Conservation (phyloP, 2,797 vertebrate species). For the Fringilla coelebs region DNA sequence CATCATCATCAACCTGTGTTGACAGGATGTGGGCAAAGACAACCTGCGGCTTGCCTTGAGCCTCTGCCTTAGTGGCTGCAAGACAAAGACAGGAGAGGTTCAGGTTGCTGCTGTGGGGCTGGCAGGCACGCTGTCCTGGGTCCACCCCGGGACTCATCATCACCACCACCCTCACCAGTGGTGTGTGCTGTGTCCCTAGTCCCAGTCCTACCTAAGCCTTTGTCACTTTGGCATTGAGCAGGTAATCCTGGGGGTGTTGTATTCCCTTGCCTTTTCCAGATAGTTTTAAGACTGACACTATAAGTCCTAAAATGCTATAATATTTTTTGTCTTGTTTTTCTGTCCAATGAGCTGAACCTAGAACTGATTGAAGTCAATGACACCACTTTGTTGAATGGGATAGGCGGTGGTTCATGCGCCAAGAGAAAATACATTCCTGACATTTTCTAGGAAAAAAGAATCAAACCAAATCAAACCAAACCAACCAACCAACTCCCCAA, state of each 20-base stretch:
- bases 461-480: background rate
- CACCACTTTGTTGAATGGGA: background rate
- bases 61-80: background rate
- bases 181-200: accelerated
- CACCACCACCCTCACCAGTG: background rate
- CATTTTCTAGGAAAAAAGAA: background rate
- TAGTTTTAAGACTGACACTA: background rate
- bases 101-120: background rate
- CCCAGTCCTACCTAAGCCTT: background rate
- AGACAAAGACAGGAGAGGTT: background rate
- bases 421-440: background rate
- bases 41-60: background rate
- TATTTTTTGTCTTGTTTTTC: background rate
- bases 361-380: background rate
- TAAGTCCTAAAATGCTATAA: background rate
- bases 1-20: slow-evolving; percentile 36
- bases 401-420: background rate
- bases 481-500: background rate
- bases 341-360: background rate
- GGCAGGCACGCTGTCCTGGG: background rate
- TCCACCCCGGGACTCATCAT: background rate
- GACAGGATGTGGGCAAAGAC: slow-evolving; percentile 16
- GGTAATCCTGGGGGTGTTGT: background rate
- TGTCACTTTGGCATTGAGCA: background rate
- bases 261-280: background rate